Evolutionary conservation across 1,140 invertebrate genomes (phyloP).

Genomic region (Schlechtendalia chinensis): DNA sequence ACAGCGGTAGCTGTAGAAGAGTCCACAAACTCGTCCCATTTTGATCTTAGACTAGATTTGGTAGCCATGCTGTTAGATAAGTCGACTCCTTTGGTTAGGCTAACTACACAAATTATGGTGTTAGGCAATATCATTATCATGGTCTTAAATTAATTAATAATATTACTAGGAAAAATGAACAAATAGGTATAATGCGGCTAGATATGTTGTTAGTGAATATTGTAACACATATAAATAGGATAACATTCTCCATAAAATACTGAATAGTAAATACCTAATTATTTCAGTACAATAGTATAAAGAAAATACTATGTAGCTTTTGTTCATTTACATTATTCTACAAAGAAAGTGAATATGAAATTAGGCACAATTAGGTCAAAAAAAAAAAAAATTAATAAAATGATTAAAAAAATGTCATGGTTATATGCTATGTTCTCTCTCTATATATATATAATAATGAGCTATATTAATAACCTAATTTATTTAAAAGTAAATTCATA

Average conservation of each 20-base stretch:
- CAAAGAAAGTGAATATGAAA: background rate
- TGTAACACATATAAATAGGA: background rate
- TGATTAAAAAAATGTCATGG: background rate
- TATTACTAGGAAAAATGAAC: background rate
- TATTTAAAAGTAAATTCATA: no score
- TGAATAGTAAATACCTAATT: background rate
- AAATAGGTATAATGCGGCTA: background rate
- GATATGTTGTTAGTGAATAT: background rate
- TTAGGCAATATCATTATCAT: slow-evolving; percentile 16
- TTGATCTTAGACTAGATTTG: slow-evolving; percentile 60
- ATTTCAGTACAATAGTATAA: background rate
- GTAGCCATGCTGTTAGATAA: slow-evolving; percentile 48
- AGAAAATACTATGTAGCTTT: background rate
- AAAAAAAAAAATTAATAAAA: background rate
- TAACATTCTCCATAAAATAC: background rate
- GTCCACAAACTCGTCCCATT: slow-evolving; percentile 68
- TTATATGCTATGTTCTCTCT: no score
- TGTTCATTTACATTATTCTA: background rate
- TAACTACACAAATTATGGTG: slow-evolving; percentile 44
- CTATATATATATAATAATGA: background rate
- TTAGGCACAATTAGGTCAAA: background rate
- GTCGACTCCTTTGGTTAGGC: slow-evolving; percentile 41
- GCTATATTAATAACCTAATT: no score
- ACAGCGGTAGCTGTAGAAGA: slow-evolving; percentile 57
- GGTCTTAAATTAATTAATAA: background rate